Evolutionary conservation across 2,113 vertebrate species (phyloP), one percentile per base, ranked within the genome.

Genomic region (Pyxicephalus adspersus): DNA sequence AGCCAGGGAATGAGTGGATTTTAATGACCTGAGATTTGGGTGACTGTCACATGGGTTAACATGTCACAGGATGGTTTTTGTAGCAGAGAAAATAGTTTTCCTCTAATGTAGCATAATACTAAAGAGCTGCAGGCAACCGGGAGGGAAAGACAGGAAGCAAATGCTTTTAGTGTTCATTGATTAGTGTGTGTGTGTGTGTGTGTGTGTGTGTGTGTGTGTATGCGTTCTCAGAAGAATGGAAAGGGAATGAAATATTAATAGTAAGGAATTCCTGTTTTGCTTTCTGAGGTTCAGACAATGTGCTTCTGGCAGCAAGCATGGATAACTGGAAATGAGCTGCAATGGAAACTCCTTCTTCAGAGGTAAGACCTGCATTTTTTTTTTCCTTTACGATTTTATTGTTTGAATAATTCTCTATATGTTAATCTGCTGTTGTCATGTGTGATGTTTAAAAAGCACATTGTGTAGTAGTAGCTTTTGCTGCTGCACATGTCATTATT

Each of bases 321-420:
- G 85, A 83, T 87, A 90, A 87, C 83, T 90, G 86, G 90, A 94
- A 87, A 31, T 83, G 16, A 89, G 83, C 85, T 91, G 86, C 91
- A 86, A 89, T 92, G 90, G 90, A 91, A 78, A 83, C 83, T 88
- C 88, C 90, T 86, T 86, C 83, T 84, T 79, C 87, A 84, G 83
- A 94, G 93, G 93, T 94, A 92, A 92, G 91, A 76, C 9, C 38
- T 22, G 9, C 20, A 4, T 38, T 38, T 31, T 84, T 29, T 7
- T 65, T 50, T 50, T 15, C 31, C 7, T 3, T 58, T 29, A 20
- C 15, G 38, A 45, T 45, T 74, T 38, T 34, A 8, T 38, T 45
- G 17, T 73, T 4, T 73, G 22, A 16, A 29, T 22, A 34, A 20
- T 5, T 4, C 8, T 15, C 28, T 19, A n/a, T 29, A 31, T 25